Conservation (phyloP, 2,797 vertebrate genomes). For the Gallinago solitaria region DNA sequence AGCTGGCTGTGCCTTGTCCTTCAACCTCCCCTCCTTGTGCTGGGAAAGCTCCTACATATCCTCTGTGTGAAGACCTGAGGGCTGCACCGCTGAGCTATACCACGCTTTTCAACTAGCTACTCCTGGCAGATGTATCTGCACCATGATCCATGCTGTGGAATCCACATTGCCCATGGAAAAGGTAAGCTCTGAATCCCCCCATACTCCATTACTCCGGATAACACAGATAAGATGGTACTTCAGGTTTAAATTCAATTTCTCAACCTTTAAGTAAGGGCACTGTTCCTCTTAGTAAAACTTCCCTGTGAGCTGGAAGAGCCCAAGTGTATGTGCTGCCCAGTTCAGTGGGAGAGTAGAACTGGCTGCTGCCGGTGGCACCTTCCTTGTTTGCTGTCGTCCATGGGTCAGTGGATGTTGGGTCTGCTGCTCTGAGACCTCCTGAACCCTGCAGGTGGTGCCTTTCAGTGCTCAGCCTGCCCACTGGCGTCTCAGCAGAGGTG, state of each 20-base stretch:
- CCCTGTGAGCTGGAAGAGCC: neutral
- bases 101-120: neutral
- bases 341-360: neutral
- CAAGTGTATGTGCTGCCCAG: neutral
- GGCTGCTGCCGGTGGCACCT: neutral
- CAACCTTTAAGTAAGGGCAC: neutral
- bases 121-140: neutral
- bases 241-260: neutral
- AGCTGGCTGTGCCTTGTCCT: neutral
- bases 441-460: accelerated
- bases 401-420: accelerated
- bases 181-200: neutral
- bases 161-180: neutral
- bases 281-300: neutral
- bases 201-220: neutral
- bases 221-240: neutral
- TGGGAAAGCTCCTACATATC: neutral
- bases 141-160: neutral
- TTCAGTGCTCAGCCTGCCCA: neutral
- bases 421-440: neutral
- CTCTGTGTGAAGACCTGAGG: neutral
- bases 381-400: neutral
- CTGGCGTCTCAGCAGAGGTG: neutral
- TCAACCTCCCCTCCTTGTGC: neutral
- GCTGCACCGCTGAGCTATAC: neutral